A percentile compares a stretch with the other conserved stretches of the same genome.
Conservation (phyloP, 2,113 vertebrate species). For the Leptocoma aspasia region DNA sequence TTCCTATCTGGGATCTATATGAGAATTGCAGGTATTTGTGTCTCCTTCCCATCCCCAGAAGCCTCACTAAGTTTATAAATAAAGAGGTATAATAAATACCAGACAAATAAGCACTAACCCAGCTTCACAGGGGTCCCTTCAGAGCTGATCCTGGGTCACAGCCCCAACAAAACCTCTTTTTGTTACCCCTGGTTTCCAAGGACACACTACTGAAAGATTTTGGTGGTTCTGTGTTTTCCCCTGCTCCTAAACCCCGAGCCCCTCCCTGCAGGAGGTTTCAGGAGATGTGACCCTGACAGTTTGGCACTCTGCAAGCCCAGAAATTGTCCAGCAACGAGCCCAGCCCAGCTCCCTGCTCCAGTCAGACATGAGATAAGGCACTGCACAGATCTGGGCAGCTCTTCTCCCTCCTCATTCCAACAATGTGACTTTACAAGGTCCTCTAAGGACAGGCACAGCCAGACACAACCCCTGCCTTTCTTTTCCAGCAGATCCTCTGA, state of each 20-base stretch:
- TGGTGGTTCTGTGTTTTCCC: neutral
- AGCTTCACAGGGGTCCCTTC: neutral
- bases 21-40: neutral
- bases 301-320: neutral
- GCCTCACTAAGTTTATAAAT: neutral
- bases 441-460: constrained; percentile 22
- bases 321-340: neutral
- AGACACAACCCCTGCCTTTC: neutral
- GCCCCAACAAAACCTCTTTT: neutral
- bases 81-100: neutral
- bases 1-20: neutral
- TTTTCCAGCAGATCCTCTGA: neutral
- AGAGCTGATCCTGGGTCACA: neutral
- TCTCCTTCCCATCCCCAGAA: neutral
- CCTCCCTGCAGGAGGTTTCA: neutral
- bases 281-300: neutral
- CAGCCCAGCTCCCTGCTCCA: neutral
- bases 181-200: neutral
- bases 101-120: neutral
- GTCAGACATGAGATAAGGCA: constrained; percentile 41
- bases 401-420: neutral
- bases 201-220: neutral
- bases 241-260: neutral
- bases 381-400: constrained; percentile 15
- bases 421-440: neutral